phyloP scores from a whole-genome alignment of 2,113 vertebrate genomes.

The Benitochromis conjunctus region DNA sequence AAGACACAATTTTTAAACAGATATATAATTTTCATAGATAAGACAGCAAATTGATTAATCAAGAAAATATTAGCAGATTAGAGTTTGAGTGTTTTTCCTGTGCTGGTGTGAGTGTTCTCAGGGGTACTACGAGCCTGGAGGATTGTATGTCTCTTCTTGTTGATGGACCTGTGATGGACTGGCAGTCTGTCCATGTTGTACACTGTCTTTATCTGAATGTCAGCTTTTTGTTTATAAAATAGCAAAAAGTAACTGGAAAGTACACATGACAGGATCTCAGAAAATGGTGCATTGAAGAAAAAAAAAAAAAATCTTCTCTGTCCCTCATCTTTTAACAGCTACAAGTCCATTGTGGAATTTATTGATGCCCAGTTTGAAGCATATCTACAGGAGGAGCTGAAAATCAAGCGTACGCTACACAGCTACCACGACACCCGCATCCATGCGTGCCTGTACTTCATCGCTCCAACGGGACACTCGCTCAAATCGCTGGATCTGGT shows the following conservation, averaged over 20 bases:
- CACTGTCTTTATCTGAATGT: too few relatives aligned
- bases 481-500: constrained; percentile 96
- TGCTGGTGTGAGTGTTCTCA: too few relatives aligned
- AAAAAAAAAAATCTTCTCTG: neutral
- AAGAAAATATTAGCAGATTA: too few relatives aligned
- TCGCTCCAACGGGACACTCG: constrained; percentile 94
- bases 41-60: neutral
- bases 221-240: too few relatives aligned
- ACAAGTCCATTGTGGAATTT: constrained; percentile 96
- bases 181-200: too few relatives aligned
- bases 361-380: constrained; percentile 96
- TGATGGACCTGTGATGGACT: too few relatives aligned
- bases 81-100: too few relatives aligned
- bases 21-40: neutral
- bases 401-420: constrained; percentile 93
- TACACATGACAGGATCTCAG: neutral
- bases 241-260: neutral
- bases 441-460: constrained; percentile 95
- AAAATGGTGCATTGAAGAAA: neutral
- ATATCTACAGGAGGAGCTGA: constrained; percentile 96
- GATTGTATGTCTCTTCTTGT: too few relatives aligned
- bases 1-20: too few relatives aligned
- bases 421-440: constrained; percentile 94
- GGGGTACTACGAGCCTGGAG: too few relatives aligned
- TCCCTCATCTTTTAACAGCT: constrained; percentile 72